Evolutionary conservation across 2,797 vertebrate species (phyloP).

Genomic region (Carcharodon carcharias): DNA sequence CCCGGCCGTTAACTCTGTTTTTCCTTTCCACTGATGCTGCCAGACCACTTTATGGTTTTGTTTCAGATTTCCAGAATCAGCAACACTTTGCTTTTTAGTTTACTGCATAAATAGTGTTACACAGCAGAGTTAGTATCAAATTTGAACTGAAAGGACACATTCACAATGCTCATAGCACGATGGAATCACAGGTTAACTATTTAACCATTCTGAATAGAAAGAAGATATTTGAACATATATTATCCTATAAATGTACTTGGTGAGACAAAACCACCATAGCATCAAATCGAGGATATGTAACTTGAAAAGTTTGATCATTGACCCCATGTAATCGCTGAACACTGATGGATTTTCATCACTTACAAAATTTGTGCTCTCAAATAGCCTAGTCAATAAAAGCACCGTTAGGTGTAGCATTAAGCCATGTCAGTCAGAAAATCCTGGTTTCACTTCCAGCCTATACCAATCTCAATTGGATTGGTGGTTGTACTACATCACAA

Average conservation of each 20-base stretch:
- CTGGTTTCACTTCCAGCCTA: background rate
- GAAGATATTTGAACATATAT: background rate
- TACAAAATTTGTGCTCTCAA: background rate
- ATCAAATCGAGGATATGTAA: background rate
- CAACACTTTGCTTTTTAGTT: background rate
- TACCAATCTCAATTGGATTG: background rate
- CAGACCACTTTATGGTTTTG: too few relatives aligned
- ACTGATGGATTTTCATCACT: background rate
- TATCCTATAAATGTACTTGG: background rate
- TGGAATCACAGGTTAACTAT: background rate
- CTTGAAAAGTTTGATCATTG: background rate
- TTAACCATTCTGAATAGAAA: background rate
- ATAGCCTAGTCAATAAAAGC: background rate
- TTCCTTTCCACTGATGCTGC: too few relatives aligned
- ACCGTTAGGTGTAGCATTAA: background rate
- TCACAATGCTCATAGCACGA: background rate
- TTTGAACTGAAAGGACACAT: background rate
- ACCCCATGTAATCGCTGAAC: background rate
- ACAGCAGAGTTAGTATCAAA: background rate
- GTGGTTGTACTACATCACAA: background rate
- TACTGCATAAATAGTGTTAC: background rate
- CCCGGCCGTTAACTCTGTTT: too few relatives aligned
- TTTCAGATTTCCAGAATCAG: background rate
- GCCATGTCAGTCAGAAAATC: background rate
- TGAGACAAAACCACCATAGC: background rate